Base-by-base conservation (phyloP, 1,140 invertebrate genomes). In the Tetramorium alpestre region DNA sequence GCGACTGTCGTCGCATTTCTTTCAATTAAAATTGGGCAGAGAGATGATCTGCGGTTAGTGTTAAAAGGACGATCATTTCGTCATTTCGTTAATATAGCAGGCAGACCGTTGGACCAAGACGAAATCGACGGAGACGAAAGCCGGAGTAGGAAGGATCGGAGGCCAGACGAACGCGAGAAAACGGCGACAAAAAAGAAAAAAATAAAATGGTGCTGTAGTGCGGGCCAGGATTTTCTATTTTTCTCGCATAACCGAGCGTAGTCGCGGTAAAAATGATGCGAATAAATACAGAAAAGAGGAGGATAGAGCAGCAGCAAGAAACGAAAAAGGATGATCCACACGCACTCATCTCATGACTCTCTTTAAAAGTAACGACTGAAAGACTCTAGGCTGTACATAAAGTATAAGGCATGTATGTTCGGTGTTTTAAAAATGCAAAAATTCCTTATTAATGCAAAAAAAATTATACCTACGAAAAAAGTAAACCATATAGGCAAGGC, bases 331-430 rank as follows among this genome's bases (percentile, higher is more conserved):
- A 87, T 85, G 80, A 93, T 91, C 87, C 90, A 92, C 89, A 93
- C 89, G 92, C 93, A 94, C 91, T 94, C 89, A 93, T 94, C 84
- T 91, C 89, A 92, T 88, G 92, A 94, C 90, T 92, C 89, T 93
- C 91, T 93, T 92, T 87, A 87, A 89, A 92, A 91, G 87, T 90
- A 91, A 95, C 93, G 94, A 95, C 94, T 95, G 94, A 95, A 94
- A 91, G 84, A 94, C 91, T 94, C 92, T 95, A 95, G 94, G 94
- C 94, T 95, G 94, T 95, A 95, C 88, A 95, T 95, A 95, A 94
- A 93, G 82, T 93, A 88, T 93, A 94, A 95, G 94, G 93, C 93
- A 95, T 95, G 94, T 95, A 95, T 95, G 94, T 95, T 95, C 91
- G 94, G 94, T 95, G 94, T 95, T 95, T 92, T 93, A 94, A 94